Evolutionary conservation across 2,888 invertebrate genomes (phyloP), one percentile per base, ranked within the genome.

Genomic region (Cephus pulcher): DNA sequence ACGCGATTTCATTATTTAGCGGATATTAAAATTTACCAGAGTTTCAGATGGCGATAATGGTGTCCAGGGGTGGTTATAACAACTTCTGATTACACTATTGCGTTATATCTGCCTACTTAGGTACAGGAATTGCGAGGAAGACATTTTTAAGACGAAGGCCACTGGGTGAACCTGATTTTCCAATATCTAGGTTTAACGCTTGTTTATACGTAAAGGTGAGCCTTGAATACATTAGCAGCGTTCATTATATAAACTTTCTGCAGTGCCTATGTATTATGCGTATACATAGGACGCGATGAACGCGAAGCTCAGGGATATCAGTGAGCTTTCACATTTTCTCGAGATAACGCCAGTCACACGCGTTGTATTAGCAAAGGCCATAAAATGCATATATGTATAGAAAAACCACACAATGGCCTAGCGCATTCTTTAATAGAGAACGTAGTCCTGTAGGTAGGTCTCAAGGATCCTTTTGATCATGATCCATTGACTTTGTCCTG

Each of bases 301-400:
- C 15, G 15, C 40, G 23, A 56, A 56, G 56, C 56, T 56, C 56
- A 23, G 23, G 56, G 56, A 56, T 56, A 56, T 56, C 23, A 23
- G 56, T 56, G 56, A 56, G 56, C 82, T 82, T 82, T 83, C 83
- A 82, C 81, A 82, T 83, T 83, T 83, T 82, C 78, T 79, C 79
- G 15, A 81, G 85, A 88, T 88, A 86, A 86, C 85, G 82, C 82
- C 83, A 84, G 84, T 86, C 84, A 82, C 85, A 82, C 81, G 82
- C 79, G 84, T 12, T 56, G 11, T 35, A 23, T 56, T 4, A 9
- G 56, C 2, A 56, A 56, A 56, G 9, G 2, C 1, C 15, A 15
- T 56, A 6, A 40, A 6, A 40, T 15, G 1, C 40, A 40, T 40
- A 40, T 35, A 35, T 12, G 12, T 9, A 40, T 40, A 23, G 40